Conservation (phyloP, 64 coral and sea anemone genomes). For the Actinia tenebrosa region DNA sequence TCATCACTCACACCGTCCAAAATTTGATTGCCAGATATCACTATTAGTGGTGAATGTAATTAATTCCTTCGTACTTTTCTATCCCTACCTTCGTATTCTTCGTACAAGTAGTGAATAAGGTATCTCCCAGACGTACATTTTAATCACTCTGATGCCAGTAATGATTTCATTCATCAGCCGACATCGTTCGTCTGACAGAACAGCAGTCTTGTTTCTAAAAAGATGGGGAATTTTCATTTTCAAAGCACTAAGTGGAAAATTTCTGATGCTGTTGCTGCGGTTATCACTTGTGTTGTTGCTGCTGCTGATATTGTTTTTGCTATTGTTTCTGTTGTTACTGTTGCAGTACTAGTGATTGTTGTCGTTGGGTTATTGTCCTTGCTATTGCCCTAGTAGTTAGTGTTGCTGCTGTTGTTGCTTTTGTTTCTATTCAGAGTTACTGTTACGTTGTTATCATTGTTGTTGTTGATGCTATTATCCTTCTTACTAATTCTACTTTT, state of each 20-base stretch:
- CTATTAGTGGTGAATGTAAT: background rate
- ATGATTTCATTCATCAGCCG: constrained; percentile 51
- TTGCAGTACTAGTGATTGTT: background rate
- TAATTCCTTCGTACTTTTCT: background rate
- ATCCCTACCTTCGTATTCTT: constrained; percentile 36
- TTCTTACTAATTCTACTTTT: background rate
- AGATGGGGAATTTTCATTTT: background rate
- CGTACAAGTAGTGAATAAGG: constrained; percentile 42
- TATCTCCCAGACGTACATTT: constrained; percentile 57
- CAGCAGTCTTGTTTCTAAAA: constrained; percentile 47
- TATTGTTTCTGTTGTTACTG: background rate
- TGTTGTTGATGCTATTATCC: background rate
- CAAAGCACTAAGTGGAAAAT: background rate
- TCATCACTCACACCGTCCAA: no score
- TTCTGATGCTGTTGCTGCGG: background rate
- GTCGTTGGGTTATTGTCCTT: background rate
- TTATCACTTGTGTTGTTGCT: background rate
- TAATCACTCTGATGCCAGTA: constrained; percentile 43
- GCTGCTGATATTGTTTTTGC: background rate
- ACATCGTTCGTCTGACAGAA: constrained; percentile 46
- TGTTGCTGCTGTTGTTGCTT: background rate
- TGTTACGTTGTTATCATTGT: background rate
- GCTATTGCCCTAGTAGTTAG: background rate
- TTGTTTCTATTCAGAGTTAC: background rate
- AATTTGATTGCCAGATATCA: no score